Evolutionary conservation across 92 coral and sea anemone species (phyloP), one percentile per base, ranked within the genome.

Genomic region (Galaxea fascicularis): DNA sequence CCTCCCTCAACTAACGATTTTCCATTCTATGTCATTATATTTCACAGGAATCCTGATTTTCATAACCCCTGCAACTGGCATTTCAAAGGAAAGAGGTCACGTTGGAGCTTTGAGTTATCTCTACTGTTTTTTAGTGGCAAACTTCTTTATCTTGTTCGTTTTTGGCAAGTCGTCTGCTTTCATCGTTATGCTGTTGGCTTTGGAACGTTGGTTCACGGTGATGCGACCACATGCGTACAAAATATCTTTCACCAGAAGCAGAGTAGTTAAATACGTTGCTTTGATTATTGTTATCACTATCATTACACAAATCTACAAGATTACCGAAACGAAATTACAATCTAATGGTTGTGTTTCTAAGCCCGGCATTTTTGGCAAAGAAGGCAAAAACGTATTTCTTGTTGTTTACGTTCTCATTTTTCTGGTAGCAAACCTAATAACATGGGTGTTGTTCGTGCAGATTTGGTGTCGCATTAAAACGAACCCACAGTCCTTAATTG

Each of bases 171-270:
- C 47, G 15, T 73, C 78, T 18, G 30, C 52, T 24, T 52, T 73
- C 16, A 73, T 11, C 8, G 78, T 73, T 62, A 25, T 17, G 26
- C 64, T 73, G 13, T 28, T 73, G 52, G 62, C 78, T 5, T 3
- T 73, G 0, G 78, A 73, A 27, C 63, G 78, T 13, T 73, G 78
- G 78, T 73, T 26, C 16, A 51, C 78, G 8, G 47, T 73, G 4
- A 52, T 52, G 16, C 27, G n/a, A 52, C 78, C 78, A 5, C 52
- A 51, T 29, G 18, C 22, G 1, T 49, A 73, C 78, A 73, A 73
- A 16, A 11, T 73, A 1, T 24, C 16, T 26, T 73, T 73, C 17
- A 17, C 63, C 44, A 52, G 45, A 11, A 73, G 51, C 26, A 73
- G 11, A 17, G 2, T 73, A 35, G 26, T 73, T 26, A 52, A 16